phyloP scores from a whole-genome alignment of 2,113 vertebrate genomes.

The Salminus brasiliensis region DNA sequence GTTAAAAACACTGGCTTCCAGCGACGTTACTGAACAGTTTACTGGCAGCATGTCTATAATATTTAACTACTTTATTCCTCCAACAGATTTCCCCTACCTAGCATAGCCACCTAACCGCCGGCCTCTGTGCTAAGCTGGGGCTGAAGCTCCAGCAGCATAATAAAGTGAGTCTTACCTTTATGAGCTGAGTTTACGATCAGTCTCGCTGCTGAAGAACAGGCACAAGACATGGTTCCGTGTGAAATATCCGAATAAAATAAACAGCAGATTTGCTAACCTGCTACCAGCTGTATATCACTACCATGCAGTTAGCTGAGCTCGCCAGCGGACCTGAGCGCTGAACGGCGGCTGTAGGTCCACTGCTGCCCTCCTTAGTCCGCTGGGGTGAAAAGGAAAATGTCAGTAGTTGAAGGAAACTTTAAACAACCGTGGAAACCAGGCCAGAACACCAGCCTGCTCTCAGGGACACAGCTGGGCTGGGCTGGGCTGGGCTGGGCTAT shows the following conservation, averaged over 20 bases:
- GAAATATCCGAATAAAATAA: neutral
- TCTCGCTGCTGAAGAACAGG: conserved; percentile 58
- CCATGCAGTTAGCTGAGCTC: neutral
- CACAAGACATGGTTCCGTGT: conserved; percentile 59
- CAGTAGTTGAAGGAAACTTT: neutral
- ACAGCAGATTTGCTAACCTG: neutral
- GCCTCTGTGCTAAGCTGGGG: neutral
- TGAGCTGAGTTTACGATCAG: conserved; percentile 55
- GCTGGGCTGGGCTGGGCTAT: too few relatives aligned
- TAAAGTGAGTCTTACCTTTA: conserved; percentile 52
- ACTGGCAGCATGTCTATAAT: neutral
- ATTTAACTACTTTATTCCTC: too few relatives aligned
- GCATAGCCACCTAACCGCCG: neutral
- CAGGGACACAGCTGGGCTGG: neutral
- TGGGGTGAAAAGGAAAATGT: neutral
- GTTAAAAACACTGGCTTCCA: neutral
- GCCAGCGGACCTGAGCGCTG: neutral
- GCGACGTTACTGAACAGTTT: neutral
- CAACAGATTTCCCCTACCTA: too few relatives aligned
- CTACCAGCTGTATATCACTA: conserved; percentile 12
- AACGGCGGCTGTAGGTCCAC: neutral
- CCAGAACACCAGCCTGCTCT: neutral
- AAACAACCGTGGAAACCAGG: neutral
- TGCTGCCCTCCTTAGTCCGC: neutral
- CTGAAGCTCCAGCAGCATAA: neutral